Evolutionary conservation across 2,888 invertebrate genomes (phyloP).

Genomic region (Acheta domesticus): DNA sequence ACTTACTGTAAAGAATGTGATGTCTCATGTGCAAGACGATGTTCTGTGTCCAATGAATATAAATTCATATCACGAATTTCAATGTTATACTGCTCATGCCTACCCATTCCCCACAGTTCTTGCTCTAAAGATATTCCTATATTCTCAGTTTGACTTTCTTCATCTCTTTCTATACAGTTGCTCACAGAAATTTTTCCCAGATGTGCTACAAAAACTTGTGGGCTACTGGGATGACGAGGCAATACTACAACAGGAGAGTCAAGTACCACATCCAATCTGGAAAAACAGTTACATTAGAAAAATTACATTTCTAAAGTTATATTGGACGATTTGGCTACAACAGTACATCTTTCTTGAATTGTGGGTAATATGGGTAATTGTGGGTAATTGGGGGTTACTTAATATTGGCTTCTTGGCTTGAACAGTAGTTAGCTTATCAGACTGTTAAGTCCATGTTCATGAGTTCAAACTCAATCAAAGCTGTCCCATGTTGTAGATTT

Average conservation of each 20-base stretch:
- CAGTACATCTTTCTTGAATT: no score
- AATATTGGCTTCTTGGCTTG: no score
- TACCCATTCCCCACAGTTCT: conserved; percentile 28
- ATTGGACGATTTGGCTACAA: no score
- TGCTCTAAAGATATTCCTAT: background rate
- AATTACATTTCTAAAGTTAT: no score
- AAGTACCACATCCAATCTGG: conserved; percentile 71
- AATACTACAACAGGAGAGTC: conserved; percentile 90
- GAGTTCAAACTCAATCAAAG: no score
- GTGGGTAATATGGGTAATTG: no score
- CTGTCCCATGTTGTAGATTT: no score
- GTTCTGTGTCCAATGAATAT: conserved; percentile 67
- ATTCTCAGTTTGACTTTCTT: background rate
- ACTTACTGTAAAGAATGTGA: background rate
- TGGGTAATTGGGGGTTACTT: no score
- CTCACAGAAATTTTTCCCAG: conserved; percentile 76
- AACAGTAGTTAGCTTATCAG: no score
- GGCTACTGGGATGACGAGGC: conserved; percentile 71
- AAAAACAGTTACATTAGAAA: conserved; percentile 26
- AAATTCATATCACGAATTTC: conserved; percentile 79
- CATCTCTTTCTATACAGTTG: conserved; percentile 38
- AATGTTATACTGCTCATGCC: conserved; percentile 30
- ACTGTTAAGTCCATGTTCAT: no score
- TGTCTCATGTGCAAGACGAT: conserved; percentile 30
- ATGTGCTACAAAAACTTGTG: conserved; percentile 86